Conservation (phyloP, 2,797 vertebrate species). For the Malacoraja senta region DNA sequence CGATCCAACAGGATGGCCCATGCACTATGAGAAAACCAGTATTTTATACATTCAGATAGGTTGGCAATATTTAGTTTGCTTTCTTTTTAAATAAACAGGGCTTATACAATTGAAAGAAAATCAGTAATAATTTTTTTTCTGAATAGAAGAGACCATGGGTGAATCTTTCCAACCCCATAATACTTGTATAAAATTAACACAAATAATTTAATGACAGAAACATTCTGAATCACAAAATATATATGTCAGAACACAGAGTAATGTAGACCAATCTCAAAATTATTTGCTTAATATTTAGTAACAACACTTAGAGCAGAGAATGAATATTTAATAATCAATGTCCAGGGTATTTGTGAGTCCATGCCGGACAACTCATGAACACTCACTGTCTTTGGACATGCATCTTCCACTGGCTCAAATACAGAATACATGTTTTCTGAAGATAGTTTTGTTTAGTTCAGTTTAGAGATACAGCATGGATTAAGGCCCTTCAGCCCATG, state of each 20-base stretch:
- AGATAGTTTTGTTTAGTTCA: neutral
- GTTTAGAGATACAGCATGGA: too few relatives aligned
- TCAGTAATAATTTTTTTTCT: neutral
- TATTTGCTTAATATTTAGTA: neutral
- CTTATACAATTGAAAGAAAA: neutral
- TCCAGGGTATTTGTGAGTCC: neutral
- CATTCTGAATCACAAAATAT: neutral
- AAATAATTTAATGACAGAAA: neutral
- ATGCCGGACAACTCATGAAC: neutral
- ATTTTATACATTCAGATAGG: constrained; percentile 45
- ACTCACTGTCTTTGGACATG: neutral
- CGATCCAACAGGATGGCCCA: constrained; percentile 70
- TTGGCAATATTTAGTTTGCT: constrained; percentile 37
- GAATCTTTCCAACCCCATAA: neutral
- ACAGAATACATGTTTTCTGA: neutral
- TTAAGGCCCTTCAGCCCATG: too few relatives aligned
- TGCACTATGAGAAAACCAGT: constrained; percentile 52
- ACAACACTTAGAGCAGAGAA: neutral
- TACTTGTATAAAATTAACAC: neutral
- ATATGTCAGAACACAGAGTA: neutral
- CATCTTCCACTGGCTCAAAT: neutral
- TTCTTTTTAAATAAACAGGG: constrained; percentile 34
- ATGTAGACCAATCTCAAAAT: neutral
- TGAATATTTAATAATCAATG: neutral
- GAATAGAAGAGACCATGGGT: neutral